Evolutionary conservation across 2,797 vertebrate genomes (phyloP), one percentile per base, ranked within the genome.

Genomic region (Hoplostethus atlanticus): DNA sequence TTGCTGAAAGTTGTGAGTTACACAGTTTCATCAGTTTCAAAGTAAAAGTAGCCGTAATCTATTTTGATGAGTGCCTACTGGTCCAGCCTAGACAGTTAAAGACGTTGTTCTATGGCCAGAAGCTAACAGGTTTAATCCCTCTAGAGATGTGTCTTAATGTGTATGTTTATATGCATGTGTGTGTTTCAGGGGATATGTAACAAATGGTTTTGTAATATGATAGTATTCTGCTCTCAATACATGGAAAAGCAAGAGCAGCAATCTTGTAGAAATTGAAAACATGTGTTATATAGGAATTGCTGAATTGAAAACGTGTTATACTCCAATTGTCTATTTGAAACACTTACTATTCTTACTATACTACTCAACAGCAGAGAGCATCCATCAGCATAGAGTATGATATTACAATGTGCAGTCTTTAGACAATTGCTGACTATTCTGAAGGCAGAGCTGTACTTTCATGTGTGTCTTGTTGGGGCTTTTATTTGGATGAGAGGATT

Each of bases 401-500:
- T 12, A 28, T 53, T 16, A n/a, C 47, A 53, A 13, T 55, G 53
- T 55, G 13, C 25, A 31, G 28, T 17, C 30, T 36, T 64, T 3
- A n/a, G 50, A 15, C 6, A 25, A 17, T 17, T 15, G 17, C 46
- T 34, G 31, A 36, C 54, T 16, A 36, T 56, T 31, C 30, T 17
- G 46, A 57, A 28, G 46, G 30, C 42, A n/a, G 25, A 30, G 17
- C 57, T 31, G 7, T 15, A 31, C 51, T 28, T 59, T 51, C 9
- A 34, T 68, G 25, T 71, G 17, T 61, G 54, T 79, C 12, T 78
- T 64, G 25, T 50, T 21, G 9, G 16, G n/a, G 4, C 0, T 58
- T 80, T 66, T 66, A 59, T 69, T 67, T 68, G 42, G 46, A 72
- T 50, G 16, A 62, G 25, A 78, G 9, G 6, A 54, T 73, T 58